Evolutionary conservation across 2,888 invertebrate species (phyloP), one percentile per base, ranked within the genome.

Genomic region (Apotomis betuletana): DNA sequence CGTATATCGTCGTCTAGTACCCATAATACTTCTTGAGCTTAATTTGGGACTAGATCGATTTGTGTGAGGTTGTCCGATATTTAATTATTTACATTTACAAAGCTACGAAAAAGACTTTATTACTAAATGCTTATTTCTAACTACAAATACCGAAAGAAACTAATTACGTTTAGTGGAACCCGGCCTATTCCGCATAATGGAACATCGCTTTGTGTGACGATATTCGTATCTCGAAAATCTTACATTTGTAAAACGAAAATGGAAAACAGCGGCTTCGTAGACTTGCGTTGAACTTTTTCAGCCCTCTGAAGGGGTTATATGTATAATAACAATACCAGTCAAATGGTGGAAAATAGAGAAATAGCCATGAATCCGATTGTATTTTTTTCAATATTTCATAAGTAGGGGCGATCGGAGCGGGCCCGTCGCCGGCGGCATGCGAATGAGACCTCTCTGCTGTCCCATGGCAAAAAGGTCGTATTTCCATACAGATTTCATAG

Each of bases 381-480:
- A 49, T 72, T 62, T 68, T 27, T 72, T 65, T 72, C 72, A 72
- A 72, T 72, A 68, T 68, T 72, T 63, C 52, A 72, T 72, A 72
- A 72, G 72, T 72, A 63, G 58, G 68, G 72, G 63, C 59, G 62
- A 72, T 68, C 68, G 68, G 63, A 44, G 62, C 27, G 52, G 67
- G 58, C 38, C 49, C 51, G 76, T 52, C 78, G 77, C 74, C 27
- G 15, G 13, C 73, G 62, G 80, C 80, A 81, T 85, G 70, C 76
- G 77, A 80, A 82, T 81, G 78, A 81, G 78, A 67, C 59, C 75
- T 76, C 74, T 79, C 1, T 27, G 27, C 27, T 27, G 27, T 27
- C 27, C 27, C 27, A 27, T 27, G 27, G 27, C 2, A 27, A 27
- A 27, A 27, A 27, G 27, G 27, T 27, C 27, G 27, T 27, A 27